phyloP scores from a whole-genome alignment of 2,113 vertebrate genomes.

The cattle (Bos taurus) region ARS-UCD2.0 NC_037329.1:37484501-37485000 shows the following conservation, averaged over 20 bases:
- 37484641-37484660: background rate
- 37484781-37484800: background rate
- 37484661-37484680: background rate
- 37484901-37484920: background rate
- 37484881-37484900: background rate
- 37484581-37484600: background rate
- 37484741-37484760: background rate
- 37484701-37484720: background rate
- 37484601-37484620: background rate
- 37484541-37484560: background rate
- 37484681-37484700: background rate
- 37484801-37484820: background rate
- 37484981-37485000: background rate
- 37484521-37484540: constrained; percentile 20
- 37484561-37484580: background rate
- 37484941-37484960: background rate
- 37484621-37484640: background rate
- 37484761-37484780: background rate
- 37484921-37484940: background rate
- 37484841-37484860: background rate
- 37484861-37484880: background rate
- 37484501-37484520: background rate
- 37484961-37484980: background rate
- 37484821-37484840: background rate
- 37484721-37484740: background rate